A percentile compares a stretch with the other conserved stretches of the same genome.
phyloP scores from a whole-genome alignment of 2,888 invertebrate species.

The Melangyna quadrimaculata region DNA sequence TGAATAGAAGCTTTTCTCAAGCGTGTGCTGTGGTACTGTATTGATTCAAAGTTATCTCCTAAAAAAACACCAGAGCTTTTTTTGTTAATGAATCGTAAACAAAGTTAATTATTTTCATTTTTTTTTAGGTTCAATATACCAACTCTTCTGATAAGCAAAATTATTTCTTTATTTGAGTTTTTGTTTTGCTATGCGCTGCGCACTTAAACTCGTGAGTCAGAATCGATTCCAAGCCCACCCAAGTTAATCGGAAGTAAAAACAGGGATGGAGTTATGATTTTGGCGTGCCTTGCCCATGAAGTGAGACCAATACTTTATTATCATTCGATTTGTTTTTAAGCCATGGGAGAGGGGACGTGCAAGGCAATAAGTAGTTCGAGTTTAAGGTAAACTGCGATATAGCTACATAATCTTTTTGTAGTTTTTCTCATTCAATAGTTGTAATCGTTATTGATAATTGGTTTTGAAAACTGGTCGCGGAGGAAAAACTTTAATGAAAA shows the following conservation, averaged over 20 bases:
- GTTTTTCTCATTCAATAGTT: too few species aligned
- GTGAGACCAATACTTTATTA: background rate
- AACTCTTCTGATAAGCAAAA: background rate
- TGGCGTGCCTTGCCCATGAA: background rate
- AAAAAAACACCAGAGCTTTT: background rate
- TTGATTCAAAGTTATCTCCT: background rate
- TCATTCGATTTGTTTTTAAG: too few species aligned
- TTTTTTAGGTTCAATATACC: constrained; percentile 1
- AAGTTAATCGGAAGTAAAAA: background rate
- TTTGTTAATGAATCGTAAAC: constrained; percentile 1
- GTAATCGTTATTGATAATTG: too few species aligned
- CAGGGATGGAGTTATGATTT: background rate
- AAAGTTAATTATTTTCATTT: background rate
- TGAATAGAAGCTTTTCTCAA: background rate
- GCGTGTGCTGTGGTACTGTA: background rate
- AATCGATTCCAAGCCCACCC: background rate
- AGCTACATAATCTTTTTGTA: too few species aligned
- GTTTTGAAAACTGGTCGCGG: too few species aligned
- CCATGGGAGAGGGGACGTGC: too few species aligned
- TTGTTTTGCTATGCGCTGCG: background rate
- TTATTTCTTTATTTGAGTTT: background rate
- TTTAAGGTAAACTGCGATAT: too few species aligned
- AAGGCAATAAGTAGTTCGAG: too few species aligned
- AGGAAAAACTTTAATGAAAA: too few species aligned
- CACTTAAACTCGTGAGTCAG: background rate